These are phyloP conservation scores for Myotis findleyi DNA, from an alignment of 2,797 vertebrate genomes.

Conservation along the genomic window DNA sequence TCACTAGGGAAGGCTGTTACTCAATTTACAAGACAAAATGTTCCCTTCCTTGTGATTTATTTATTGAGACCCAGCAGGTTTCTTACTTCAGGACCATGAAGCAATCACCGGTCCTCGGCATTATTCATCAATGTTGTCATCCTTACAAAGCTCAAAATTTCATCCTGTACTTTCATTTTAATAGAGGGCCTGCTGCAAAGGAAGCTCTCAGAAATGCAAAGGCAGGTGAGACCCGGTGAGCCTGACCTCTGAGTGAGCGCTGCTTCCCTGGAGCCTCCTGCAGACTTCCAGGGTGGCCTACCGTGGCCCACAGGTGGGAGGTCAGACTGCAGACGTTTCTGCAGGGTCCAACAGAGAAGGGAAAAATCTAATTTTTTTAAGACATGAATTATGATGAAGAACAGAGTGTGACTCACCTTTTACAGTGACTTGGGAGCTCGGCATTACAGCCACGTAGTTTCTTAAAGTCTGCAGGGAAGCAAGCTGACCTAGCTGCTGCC, in stretches of 20 bases:
- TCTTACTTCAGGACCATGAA: conserved; percentile 61
- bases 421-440: background rate
- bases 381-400: background rate
- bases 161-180: conserved; percentile 65
- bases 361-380: background rate
- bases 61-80: conserved; percentile 69
- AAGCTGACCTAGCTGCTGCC: fast-evolving
- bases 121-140: conserved; percentile 71
- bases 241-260: background rate
- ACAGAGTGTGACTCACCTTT: background rate
- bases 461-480: background rate
- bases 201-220: conserved; percentile 36
- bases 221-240: background rate
- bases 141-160: conserved; percentile 66
- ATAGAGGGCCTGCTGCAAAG: conserved; percentile 61
- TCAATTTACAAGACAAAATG: conserved; percentile 76
- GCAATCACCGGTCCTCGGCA: conserved; percentile 47
- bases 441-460: background rate
- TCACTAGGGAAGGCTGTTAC: conserved; percentile 63
- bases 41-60: background rate
- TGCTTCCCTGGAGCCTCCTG: background rate
- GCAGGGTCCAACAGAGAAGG: background rate
- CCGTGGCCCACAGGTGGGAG: background rate
- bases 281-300: background rate
- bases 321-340: background rate